Evolutionary conservation across 2,113 vertebrate species (phyloP), one percentile per base, ranked within the genome.

Genomic region (Mirounga angustirostris): DNA sequence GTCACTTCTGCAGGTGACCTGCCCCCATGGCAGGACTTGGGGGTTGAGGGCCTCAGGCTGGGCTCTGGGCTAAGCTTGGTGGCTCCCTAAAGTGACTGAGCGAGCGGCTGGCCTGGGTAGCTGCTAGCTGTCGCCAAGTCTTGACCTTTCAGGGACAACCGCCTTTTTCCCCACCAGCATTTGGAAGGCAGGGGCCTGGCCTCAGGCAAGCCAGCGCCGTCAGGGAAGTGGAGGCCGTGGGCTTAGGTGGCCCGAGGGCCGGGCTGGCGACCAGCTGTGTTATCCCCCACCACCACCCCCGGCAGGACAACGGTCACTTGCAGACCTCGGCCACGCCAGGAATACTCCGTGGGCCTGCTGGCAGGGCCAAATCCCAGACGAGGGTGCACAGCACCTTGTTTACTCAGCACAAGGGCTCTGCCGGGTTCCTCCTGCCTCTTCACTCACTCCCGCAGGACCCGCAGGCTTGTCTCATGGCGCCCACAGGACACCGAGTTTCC

Each of bases 401-500:
- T 5, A 40, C 5, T 52, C 67, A 26, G 43, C 69, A 54, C 24
- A 28, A 21, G 1, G 52, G n/a, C n/a, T 58, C 5, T 79, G 78
- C 61, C 12, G 5, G 12, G 21, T 4, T 6, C 43, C n/a, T 54
- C 43, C 13, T 19, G 15, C 30, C 33, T 46, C 21, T 73, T 36
- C 3, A 11, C 28, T 7, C 28, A 7, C 30, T 40, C 36, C 73
- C 46, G 28, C 4, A 3, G 22, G 10, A 40, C 56, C 24, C 19
- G 21, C 40, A 36, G 14, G 16, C 58, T n/a, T 4, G n/a, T 40
- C 40, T n/a, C 19, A 28, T 5, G 40, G 56, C 7, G 15, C 43
- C 58, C 22, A 36, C 22, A 0, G 0, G 22, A 28, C 1, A 4
- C 58, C 14, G 6, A 13, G 73, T 78, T 26, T 65, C 19, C 1